Percentiles rank a stretch among this genome's conserved stretches.
Conservation (phyloP, 2,797 vertebrate species). For the Pteropus rufus region DNA sequence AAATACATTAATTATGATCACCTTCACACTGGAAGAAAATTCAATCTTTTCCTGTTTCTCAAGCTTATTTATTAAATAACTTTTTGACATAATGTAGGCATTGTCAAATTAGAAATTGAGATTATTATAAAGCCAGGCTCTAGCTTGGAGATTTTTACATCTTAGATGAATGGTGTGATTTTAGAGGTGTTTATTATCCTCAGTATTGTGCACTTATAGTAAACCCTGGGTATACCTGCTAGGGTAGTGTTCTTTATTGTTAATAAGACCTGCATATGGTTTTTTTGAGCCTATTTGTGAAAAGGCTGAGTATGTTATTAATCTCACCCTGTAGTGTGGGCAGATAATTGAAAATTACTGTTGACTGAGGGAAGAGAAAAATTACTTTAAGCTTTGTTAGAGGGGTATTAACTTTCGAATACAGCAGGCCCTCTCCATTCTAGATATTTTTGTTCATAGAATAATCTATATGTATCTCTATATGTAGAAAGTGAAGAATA, state of each 20-base stretch:
- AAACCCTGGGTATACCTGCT: neutral
- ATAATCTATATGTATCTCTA: neutral
- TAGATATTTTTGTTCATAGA: neutral
- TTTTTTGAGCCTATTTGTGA: neutral
- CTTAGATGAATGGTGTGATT: slow-evolving; percentile 20
- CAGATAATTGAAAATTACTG: slow-evolving; percentile 20
- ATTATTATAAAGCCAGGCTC: neutral
- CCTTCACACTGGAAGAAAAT: neutral
- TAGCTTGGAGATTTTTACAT: neutral
- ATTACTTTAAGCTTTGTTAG: neutral
- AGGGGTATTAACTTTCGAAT: neutral
- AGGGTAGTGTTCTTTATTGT: neutral
- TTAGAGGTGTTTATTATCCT: neutral
- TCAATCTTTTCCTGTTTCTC: neutral
- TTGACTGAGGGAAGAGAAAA: neutral
- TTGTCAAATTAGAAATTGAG: neutral
- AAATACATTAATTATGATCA: slow-evolving; percentile 19
- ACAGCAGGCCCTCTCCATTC: neutral
- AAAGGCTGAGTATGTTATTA: neutral
- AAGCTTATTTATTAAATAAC: neutral
- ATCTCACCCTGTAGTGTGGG: neutral
- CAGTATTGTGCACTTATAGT: neutral
- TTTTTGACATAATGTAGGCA: neutral
- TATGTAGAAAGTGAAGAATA: neutral
- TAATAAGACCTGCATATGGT: neutral